A percentile compares a stretch with the other conserved stretches of the same genome.
These are phyloP conservation scores for Morpho deidamia DNA, from an alignment of 2,888 invertebrate genomes.

Conservation along the genomic window DNA sequence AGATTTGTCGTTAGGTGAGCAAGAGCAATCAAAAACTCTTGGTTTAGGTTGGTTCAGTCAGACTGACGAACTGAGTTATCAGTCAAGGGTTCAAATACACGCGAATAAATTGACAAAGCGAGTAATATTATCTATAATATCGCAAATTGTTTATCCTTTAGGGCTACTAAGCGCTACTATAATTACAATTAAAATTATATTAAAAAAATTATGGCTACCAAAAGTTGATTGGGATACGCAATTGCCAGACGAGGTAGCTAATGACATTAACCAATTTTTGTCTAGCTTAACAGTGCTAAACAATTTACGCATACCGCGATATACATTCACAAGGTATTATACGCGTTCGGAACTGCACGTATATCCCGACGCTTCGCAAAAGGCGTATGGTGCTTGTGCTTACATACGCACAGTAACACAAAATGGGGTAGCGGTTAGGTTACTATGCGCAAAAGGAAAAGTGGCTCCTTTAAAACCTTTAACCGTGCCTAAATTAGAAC, in stretches of 20 bases:
- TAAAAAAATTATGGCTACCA: slow-evolving; percentile 12
- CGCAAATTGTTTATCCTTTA: background rate
- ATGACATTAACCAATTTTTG: background rate
- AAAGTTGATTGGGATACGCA: slow-evolving; percentile 9
- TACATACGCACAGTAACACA: slow-evolving; percentile 9
- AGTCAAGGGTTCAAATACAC: background rate
- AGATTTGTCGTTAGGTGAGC: slow-evolving; percentile 5
- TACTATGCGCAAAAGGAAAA: slow-evolving; percentile 12
- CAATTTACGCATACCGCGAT: background rate
- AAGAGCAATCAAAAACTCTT: slow-evolving; percentile 15
- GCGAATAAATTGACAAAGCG: slow-evolving; percentile 19
- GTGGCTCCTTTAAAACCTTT: slow-evolving; percentile 15
- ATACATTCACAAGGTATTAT: background rate
- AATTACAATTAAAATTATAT: slow-evolving; percentile 5
- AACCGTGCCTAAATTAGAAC: background rate
- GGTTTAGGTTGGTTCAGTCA: slow-evolving; percentile 17
- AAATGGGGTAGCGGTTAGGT: slow-evolving; percentile 1
- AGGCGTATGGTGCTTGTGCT: slow-evolving; percentile 20
- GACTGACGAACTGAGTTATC: slow-evolving; percentile 17
- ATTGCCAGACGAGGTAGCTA: slow-evolving; percentile 2
- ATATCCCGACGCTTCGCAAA: slow-evolving; percentile 15
- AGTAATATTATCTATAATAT: background rate
- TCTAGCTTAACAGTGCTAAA: background rate
- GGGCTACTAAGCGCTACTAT: background rate
- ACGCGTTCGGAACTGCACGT: slow-evolving; percentile 9